These are phyloP conservation scores for Promerops cafer DNA, from an alignment of 2,113 vertebrate genomes.

Conservation along the genomic window DNA sequence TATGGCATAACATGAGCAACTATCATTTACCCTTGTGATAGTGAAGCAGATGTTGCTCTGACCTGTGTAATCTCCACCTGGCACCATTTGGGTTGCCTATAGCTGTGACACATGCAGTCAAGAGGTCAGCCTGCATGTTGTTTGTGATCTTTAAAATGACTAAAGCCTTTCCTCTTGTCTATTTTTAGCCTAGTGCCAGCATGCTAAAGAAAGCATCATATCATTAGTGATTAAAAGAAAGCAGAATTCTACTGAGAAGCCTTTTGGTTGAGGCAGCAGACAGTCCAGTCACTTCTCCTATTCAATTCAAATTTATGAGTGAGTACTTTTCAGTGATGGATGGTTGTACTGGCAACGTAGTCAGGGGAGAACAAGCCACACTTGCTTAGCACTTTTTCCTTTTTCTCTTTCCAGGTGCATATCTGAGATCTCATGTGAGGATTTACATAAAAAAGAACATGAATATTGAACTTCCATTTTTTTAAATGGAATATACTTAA, in stretches of 20 bases:
- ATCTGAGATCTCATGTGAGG: neutral
- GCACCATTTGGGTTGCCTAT: neutral
- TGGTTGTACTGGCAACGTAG: neutral
- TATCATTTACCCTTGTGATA: slow-evolving; percentile 37
- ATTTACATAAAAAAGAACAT: neutral
- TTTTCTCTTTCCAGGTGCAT: neutral
- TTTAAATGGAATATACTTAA: neutral
- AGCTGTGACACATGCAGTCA: neutral
- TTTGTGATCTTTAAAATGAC: neutral
- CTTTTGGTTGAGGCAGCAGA: neutral
- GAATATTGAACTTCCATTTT: neutral
- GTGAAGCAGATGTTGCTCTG: slow-evolving; percentile 54
- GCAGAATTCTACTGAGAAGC: neutral
- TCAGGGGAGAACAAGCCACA: neutral
- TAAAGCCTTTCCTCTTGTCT: neutral
- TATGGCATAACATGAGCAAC: slow-evolving; percentile 21
- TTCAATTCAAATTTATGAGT: slow-evolving; percentile 49
- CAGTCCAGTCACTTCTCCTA: neutral
- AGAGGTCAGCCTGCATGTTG: slow-evolving; percentile 8
- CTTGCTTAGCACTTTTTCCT: neutral
- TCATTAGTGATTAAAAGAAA: neutral
- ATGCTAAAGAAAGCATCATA: neutral
- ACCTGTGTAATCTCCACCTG: slow-evolving; percentile 53
- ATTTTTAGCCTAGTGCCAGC: neutral
- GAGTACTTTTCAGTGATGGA: slow-evolving; percentile 11